These are phyloP conservation scores for Bubo bubo DNA, from an alignment of 2,113 vertebrate species.

Conservation along the genomic window DNA sequence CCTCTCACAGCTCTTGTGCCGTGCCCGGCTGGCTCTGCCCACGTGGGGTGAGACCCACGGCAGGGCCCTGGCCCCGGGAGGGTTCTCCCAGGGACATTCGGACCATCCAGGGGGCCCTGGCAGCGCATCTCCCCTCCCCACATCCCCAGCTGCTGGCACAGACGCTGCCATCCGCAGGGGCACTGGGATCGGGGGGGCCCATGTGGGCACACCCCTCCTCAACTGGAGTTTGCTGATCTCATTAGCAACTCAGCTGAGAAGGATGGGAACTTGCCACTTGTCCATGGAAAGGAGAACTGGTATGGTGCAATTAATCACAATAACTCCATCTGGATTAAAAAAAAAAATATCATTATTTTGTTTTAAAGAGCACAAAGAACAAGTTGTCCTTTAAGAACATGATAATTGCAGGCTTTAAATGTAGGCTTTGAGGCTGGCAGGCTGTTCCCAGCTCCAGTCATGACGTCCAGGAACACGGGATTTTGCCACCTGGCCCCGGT, in stretches of 20 bases:
- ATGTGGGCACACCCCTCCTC: neutral
- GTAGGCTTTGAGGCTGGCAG: neutral
- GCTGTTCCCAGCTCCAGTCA: neutral
- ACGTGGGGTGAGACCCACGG: fast-evolving
- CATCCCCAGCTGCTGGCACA: neutral
- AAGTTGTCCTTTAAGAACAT: neutral
- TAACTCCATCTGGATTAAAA: constrained; percentile 36
- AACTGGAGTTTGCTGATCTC: neutral
- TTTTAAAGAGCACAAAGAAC: constrained; percentile 23
- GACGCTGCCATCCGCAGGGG: neutral
- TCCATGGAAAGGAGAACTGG: neutral
- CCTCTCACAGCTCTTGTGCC: neutral
- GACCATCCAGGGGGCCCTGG: fast-evolving
- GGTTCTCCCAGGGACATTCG: neutral
- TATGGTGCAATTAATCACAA: constrained; percentile 40
- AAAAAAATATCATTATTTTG: neutral
- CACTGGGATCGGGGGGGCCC: neutral
- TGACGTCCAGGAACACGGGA: fast-evolving
- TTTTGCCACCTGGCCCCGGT: neutral
- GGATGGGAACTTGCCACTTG: neutral
- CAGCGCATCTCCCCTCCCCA: fast-evolving
- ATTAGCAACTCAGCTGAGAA: neutral
- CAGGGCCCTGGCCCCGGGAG: neutral
- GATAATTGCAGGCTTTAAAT: neutral
- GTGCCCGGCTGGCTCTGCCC: neutral